Base-by-base conservation (phyloP, 2,113 vertebrate species). In the Thryonomys swinderianus region DNA sequence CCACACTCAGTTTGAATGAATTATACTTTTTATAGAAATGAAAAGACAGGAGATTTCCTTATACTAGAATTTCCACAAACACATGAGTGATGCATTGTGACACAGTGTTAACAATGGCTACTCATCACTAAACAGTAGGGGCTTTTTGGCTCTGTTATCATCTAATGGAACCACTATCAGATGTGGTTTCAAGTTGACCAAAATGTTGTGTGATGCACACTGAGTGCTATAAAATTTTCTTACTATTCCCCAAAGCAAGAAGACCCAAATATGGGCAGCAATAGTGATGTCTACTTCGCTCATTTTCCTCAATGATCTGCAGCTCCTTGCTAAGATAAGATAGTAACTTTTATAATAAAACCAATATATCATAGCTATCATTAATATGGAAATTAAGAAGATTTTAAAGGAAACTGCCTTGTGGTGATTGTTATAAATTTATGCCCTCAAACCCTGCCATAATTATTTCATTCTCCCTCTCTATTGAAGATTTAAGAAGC, bases 361-460 rank as follows among this genome's bases (percentile, higher is more conserved):
- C 14, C 10, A 62, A 64, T 45, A 32, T 32, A 81, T 73, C 51
- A 67, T 76, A 37, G 30, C 61, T 96, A 90, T 87, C n/a, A 34
- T 74, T 87, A 79, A 92, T 48, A 80, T n/a, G n/a, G 37, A 79
- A 90, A 85, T 69, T 83, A 81, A 87, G 64, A 89, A 66, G 20
- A 79, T 30, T 67, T 79, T 32, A 92, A 84, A 89, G 69, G 53
- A 92, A 84, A 59, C 57, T 64, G 21, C 6, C 18, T 51, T 69
- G 6, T 21, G 37, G 18, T 23, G 82, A 76, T 69, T 87, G 45
- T 30, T 90, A 57, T 30, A 93, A 64, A 81, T 81, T 62, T 42
- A 69, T 76, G 18, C 71, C 78, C 66, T 88, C 51, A 66, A 79
- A 79, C 83, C 11, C 51, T 69, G 10, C 21, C 21, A 81, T 82